Evolutionary conservation across 2,888 invertebrate species (phyloP).

Genomic region (Steromphala cineraria): DNA sequence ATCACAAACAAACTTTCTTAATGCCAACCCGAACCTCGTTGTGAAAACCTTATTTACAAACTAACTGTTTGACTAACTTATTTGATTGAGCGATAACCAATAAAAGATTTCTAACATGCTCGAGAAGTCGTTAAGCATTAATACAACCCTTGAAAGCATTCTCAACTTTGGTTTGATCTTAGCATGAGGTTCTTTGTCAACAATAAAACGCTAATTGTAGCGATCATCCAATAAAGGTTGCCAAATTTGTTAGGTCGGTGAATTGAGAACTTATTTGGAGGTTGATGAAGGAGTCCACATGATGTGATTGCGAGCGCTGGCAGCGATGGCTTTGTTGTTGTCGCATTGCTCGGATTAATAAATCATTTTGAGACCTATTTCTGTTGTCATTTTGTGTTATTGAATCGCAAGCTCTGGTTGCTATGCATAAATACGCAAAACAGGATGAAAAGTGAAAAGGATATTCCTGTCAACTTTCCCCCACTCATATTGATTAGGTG

Average conservation of each 20-base stretch:
- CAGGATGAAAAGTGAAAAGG: neutral
- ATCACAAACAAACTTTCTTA: too few relatives aligned
- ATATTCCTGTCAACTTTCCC: neutral
- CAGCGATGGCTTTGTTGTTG: neutral
- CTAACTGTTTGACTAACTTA: too few relatives aligned
- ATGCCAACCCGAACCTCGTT: too few relatives aligned
- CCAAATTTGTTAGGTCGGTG: neutral
- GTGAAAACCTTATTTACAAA: too few relatives aligned
- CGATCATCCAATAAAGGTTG: too few relatives aligned
- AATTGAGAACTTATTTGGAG: neutral
- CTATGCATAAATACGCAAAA: neutral
- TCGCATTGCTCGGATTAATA: neutral
- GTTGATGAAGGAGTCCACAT: neutral
- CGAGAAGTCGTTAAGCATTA: too few relatives aligned
- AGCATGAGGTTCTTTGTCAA: too few relatives aligned
- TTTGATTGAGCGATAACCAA: too few relatives aligned
- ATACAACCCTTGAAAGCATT: too few relatives aligned
- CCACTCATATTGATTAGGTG: neutral
- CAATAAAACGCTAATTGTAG: too few relatives aligned
- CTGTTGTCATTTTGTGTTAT: neutral
- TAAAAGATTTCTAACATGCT: too few relatives aligned
- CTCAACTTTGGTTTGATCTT: too few relatives aligned
- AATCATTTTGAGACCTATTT: conserved; percentile 9
- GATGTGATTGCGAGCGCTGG: neutral
- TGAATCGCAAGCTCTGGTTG: neutral